Conservation (phyloP, 2,888 invertebrate species). For the Athetis lepigone region DNA sequence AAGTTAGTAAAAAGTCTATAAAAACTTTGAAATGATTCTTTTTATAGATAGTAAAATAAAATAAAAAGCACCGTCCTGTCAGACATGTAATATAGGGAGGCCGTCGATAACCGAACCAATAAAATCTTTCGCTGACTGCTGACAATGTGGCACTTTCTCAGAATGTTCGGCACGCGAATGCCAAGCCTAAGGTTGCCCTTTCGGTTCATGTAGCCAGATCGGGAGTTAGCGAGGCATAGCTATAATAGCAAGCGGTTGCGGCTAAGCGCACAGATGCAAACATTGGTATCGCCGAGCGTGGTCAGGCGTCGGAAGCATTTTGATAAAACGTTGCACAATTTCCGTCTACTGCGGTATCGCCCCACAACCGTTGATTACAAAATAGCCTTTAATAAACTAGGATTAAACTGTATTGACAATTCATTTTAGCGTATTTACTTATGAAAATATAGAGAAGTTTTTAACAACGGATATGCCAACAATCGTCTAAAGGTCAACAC, state of each 20-base stretch:
- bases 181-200: constrained; percentile 41
- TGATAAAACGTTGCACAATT: constrained; percentile 85
- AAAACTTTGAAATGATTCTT: constrained; percentile 11
- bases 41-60: constrained; percentile 30
- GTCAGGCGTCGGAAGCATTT: constrained; percentile 75
- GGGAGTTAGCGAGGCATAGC: constrained; percentile 48
- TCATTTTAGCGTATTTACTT: constrained; percentile 7
- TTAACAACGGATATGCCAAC: neutral
- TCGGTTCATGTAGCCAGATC: constrained; percentile 50
- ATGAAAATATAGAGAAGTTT: constrained; percentile 19
- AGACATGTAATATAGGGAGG: constrained; percentile 41
- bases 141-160: constrained; percentile 53
- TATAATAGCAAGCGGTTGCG: constrained; percentile 57
- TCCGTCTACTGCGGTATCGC: constrained; percentile 72
- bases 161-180: constrained; percentile 31
- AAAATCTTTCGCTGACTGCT: constrained; percentile 53
- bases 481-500: constrained; percentile 21
- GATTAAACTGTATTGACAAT: constrained; percentile 28
- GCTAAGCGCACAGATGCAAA: constrained; percentile 75
- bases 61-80: constrained; percentile 14
- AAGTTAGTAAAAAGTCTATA: constrained; percentile 21
- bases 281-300: constrained; percentile 68
- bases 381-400: constrained; percentile 68
- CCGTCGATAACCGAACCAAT: constrained; percentile 44
- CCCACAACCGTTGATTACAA: constrained; percentile 68